Conservation (phyloP, 2,797 vertebrate genomes). For the Argya squamiceps region DNA sequence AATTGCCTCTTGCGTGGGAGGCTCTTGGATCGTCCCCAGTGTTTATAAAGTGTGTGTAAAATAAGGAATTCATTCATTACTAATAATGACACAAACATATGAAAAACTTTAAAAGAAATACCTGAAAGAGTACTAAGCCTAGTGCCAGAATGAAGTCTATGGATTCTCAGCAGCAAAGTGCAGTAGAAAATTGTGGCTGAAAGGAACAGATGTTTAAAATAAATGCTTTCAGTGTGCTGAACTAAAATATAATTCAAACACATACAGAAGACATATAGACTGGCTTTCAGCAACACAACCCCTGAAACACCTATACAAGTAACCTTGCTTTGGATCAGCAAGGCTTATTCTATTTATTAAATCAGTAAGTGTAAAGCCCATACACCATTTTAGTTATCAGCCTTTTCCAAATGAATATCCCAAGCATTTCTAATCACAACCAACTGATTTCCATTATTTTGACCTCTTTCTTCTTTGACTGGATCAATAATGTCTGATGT, state of each 20-base stretch:
- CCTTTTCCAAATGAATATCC: conserved; percentile 70
- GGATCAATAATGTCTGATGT: conserved; percentile 67
- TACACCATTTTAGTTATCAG: conserved; percentile 50
- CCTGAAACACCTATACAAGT: not conserved
- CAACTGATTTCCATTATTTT: conserved; percentile 64
- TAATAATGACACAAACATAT: not conserved
- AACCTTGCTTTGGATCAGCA: conserved; percentile 35
- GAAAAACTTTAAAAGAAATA: conserved; percentile 1
- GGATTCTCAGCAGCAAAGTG: not conserved
- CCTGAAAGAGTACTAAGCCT: not conserved
- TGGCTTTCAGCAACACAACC: not conserved
- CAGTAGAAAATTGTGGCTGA: not conserved
- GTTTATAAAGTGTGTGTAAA: not conserved
- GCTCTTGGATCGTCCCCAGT: not conserved
- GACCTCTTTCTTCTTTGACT: conserved; percentile 35
- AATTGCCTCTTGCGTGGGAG: not conserved
- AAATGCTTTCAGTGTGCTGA: not conserved
- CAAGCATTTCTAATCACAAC: conserved; percentile 37
- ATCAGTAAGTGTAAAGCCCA: conserved; percentile 12
- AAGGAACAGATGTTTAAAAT: conserved; percentile 21
- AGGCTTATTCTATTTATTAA: conserved; percentile 45
- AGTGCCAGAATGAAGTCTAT: not conserved
- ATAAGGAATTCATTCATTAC: not conserved
- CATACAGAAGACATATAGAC: not conserved
- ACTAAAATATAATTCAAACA: not conserved